Percentiles rank a stretch among this genome's conserved stretches.
These are phyloP conservation scores for Dunckerocampus dactyliophorus DNA, from an alignment of 2,113 vertebrate genomes.

Conservation along the genomic window DNA sequence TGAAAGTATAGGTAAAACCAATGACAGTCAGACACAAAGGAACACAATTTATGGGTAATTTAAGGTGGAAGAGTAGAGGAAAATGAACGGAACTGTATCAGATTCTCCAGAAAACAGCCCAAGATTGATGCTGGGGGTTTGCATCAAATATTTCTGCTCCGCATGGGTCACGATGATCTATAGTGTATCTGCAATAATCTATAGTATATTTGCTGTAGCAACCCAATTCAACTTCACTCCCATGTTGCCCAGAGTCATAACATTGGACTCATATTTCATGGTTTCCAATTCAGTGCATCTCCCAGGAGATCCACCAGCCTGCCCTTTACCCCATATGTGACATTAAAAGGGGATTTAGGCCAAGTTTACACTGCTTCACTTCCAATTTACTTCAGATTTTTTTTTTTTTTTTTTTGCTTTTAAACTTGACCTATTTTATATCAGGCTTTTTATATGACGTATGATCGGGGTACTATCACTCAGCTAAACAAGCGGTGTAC, in stretches of 20 bases:
- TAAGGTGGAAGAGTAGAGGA: not conserved
- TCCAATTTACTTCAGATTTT: too few relatives aligned
- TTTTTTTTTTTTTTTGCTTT: not conserved
- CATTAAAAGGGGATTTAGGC: not conserved
- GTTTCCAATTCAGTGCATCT: not conserved
- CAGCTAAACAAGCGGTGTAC: not conserved
- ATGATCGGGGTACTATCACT: too few relatives aligned
- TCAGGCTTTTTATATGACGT: not conserved
- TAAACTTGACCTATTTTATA: not conserved
- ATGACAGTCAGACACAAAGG: not conserved
- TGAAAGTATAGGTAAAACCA: too few relatives aligned
- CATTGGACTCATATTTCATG: constrained; percentile 3
- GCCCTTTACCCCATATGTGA: not conserved
- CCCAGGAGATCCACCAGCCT: not conserved
- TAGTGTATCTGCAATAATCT: constrained; percentile 7
- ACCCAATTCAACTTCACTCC: not conserved
- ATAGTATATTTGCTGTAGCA: not conserved
- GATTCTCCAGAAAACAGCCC: not conserved
- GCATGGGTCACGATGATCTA: not conserved
- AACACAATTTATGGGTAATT: not conserved
- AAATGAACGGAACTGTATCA: not conserved
- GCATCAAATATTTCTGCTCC: not conserved
- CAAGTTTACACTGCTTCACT: not conserved
- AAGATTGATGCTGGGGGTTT: not conserved
- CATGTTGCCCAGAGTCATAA: not conserved